Evolutionary conservation across 2,888 invertebrate species (phyloP).

Genomic region (Rhorus exstirpatorius): DNA sequence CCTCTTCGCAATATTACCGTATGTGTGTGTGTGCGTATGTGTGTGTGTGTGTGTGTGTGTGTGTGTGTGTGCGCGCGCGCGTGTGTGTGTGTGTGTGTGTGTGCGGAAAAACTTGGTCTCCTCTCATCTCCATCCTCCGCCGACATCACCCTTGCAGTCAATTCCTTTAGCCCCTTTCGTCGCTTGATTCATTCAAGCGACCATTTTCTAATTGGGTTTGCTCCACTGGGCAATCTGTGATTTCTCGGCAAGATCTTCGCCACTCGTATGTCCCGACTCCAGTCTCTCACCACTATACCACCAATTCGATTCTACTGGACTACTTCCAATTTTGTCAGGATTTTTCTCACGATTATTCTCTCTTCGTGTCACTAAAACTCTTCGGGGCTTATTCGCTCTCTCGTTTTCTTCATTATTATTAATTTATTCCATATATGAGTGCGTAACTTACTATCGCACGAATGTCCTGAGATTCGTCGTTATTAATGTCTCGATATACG

Average conservation of each 20-base stretch:
- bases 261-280: constrained; percentile 1
- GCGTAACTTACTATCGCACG: constrained; percentile 10
- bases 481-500: constrained; percentile 68
- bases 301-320: constrained; percentile 68
- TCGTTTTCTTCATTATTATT: constrained; percentile 67
- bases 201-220: constrained; percentile 71
- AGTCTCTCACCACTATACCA: constrained; percentile 56
- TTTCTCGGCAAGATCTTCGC: constrained; percentile 55
- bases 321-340: constrained; percentile 70
- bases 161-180: constrained; percentile 53
- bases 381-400: constrained; percentile 19
- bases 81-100: too few relatives aligned
- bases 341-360: constrained; percentile 58
- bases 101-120: not conserved
- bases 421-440: constrained; percentile 36
- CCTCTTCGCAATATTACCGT: not conserved
- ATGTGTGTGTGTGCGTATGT: not conserved
- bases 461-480: constrained; percentile 28
- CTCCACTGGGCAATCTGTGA: constrained; percentile 70
- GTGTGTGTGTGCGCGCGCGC: not conserved
- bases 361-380: constrained; percentile 20
- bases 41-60: not conserved
- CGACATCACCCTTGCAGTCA: constrained; percentile 1
- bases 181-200: constrained; percentile 50
- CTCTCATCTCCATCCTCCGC: not conserved